A percentile compares a stretch with the other conserved stretches of the same genome.
These are phyloP conservation scores for Sinotaia quadrata DNA, from an alignment of 2,888 invertebrate species.

Conservation along the genomic window DNA sequence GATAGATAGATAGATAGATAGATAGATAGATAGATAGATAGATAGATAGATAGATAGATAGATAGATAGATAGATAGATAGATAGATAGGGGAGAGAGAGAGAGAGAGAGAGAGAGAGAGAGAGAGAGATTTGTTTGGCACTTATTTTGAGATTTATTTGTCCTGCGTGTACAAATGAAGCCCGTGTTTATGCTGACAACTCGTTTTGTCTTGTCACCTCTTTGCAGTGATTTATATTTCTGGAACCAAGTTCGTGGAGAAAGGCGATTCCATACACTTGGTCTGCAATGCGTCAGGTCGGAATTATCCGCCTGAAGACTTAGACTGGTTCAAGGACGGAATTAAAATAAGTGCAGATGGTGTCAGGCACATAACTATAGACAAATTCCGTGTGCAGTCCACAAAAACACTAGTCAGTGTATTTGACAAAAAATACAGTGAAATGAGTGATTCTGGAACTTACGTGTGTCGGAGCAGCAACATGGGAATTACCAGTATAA, in stretches of 20 bases:
- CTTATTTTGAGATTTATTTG: no score
- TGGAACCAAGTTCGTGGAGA: conserved; percentile 57
- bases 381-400: conserved; percentile 50
- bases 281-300: conserved; percentile 59
- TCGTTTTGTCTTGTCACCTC: no score
- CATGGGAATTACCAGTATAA: conserved; percentile 47
- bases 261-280: conserved; percentile 50
- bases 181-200: no score
- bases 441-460: conserved; percentile 55
- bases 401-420: conserved; percentile 53
- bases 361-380: conserved; percentile 49
- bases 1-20: not conserved
- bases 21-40: not conserved
- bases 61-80: conserved; percentile 12
- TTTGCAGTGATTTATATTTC: conserved; percentile 30
- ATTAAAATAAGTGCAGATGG: conserved; percentile 52
- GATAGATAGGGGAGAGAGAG: no score
- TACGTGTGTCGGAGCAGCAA: conserved; percentile 57
- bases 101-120: no score
- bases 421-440: conserved; percentile 53
- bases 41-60: conserved; percentile 6
- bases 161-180: no score
- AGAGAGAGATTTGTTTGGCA: not conserved
- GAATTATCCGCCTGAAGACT: conserved; percentile 52
- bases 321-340: conserved; percentile 61